phyloP scores from a whole-genome alignment of 1,140 invertebrate species.

The Uloborus diversus region DNA sequence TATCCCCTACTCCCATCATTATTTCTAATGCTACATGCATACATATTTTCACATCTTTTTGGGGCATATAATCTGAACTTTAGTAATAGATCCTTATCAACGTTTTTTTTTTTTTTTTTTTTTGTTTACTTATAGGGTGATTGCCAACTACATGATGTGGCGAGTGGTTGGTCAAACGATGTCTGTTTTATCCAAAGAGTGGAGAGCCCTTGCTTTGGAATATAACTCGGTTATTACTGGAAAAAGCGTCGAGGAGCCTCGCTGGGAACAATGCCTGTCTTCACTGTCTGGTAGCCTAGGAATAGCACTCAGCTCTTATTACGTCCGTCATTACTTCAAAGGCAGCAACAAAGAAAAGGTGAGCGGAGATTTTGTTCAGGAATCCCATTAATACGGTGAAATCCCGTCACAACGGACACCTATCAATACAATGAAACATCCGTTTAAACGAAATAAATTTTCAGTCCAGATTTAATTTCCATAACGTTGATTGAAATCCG shows the following conservation, averaged over 20 bases:
- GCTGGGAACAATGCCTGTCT: constrained; percentile 62
- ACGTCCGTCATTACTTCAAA: constrained; percentile 68
- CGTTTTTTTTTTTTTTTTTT: no score
- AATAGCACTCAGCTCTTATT: constrained; percentile 67
- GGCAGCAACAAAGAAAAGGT: constrained; percentile 67
- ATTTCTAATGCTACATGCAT: no score
- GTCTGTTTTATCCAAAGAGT: constrained; percentile 77
- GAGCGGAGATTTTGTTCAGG: constrained; percentile 40
- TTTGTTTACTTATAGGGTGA: constrained; percentile 14
- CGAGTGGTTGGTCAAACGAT: constrained; percentile 76
- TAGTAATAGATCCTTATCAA: no score
- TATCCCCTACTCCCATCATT: no score
- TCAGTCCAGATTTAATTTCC: neutral
- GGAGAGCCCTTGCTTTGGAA: constrained; percentile 75
- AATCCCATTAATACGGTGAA: neutral
- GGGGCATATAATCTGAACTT: neutral
- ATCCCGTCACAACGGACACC: neutral
- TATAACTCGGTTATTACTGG: constrained; percentile 75
- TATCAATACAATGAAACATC: neutral
- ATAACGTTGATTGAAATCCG: neutral
- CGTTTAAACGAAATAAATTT: neutral
- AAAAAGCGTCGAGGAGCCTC: constrained; percentile 63
- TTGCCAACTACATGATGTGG: constrained; percentile 74
- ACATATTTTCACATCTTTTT: no score
- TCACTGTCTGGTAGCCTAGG: constrained; percentile 65